Conservation (phyloP, 2,113 vertebrate genomes). For the Prolemur simus region DNA sequence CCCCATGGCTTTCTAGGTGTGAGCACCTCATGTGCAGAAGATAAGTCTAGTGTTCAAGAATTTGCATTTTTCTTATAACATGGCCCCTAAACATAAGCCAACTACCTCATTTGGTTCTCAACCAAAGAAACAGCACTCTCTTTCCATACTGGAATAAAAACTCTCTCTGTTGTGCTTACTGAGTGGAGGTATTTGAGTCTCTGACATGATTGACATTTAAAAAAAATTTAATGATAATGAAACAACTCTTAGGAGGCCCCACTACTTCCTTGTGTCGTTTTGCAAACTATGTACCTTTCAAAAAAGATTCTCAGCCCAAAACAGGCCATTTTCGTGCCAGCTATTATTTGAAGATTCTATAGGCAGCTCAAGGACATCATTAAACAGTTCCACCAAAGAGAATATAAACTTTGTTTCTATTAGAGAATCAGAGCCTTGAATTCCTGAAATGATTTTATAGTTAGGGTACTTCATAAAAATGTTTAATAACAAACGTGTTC, state of each 20-base stretch:
- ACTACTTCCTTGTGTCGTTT: not conserved
- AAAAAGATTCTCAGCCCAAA: not conserved
- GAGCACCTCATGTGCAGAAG: not conserved
- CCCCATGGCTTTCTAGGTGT: not conserved
- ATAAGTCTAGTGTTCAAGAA: not conserved
- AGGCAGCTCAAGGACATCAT: slow-evolving; percentile 30
- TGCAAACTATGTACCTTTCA: not conserved
- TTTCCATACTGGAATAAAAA: not conserved
- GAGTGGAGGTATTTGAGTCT: not conserved
- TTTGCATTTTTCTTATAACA: not conserved
- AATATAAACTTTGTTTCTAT: slow-evolving; percentile 45
- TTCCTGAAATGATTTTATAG: slow-evolving; percentile 69
- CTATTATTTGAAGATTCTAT: slow-evolving; percentile 41
- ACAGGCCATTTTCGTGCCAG: not conserved
- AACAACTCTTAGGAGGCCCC: not conserved
- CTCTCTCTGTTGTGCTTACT: not conserved
- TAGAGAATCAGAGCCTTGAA: slow-evolving; percentile 54
- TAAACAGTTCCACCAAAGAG: slow-evolving; percentile 53
- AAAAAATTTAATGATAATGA: not conserved
- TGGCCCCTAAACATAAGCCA: not conserved
- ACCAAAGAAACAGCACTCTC: not conserved
- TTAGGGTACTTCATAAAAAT: slow-evolving; percentile 71
- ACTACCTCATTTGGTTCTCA: not conserved
- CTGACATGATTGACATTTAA: not conserved
- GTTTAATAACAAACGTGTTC: slow-evolving; percentile 60